A percentile compares a stretch with the other conserved stretches of the same genome.
Conservation (phyloP, 2,888 invertebrate species). For the Urechis unicinctus region DNA sequence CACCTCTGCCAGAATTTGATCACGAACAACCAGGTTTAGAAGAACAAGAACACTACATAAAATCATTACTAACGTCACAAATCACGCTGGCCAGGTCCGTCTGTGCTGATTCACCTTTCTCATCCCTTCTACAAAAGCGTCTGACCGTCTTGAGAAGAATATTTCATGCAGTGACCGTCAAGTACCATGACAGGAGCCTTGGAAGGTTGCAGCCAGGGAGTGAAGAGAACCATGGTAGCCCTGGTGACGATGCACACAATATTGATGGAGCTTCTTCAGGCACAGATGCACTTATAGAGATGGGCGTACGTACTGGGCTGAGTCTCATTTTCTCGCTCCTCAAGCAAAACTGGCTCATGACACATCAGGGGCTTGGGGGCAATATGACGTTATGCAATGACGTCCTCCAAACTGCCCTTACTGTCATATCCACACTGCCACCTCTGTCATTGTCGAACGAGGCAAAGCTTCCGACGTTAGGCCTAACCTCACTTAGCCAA, state of each 20-base stretch:
- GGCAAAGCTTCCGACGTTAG: conserved; percentile 54
- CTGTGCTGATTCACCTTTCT: conserved; percentile 58
- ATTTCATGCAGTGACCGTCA: conserved; percentile 56
- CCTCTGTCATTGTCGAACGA: conserved; percentile 60
- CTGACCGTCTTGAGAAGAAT: conserved; percentile 58
- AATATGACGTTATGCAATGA: conserved; percentile 54
- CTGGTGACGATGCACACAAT: background rate
- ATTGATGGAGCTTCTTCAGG: conserved; percentile 17
- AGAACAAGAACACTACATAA: conserved; percentile 57
- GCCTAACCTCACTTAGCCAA: conserved; percentile 18
- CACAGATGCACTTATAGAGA: conserved; percentile 57
- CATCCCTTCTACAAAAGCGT: conserved; percentile 56
- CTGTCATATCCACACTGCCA: conserved; percentile 57
- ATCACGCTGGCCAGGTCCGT: conserved; percentile 56
- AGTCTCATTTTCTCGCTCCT: conserved; percentile 59
- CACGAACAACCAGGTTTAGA: conserved; percentile 51
- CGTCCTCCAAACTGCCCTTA: conserved; percentile 57
- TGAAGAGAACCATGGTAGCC: too few species aligned
- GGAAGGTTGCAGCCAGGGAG: background rate
- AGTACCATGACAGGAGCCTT: conserved; percentile 52
- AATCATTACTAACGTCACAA: conserved; percentile 55
- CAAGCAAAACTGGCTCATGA: conserved; percentile 57
- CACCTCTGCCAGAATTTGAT: conserved; percentile 56
- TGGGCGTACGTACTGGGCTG: conserved; percentile 60
- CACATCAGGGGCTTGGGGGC: conserved; percentile 10